These are phyloP conservation scores for Eonycteris spelaea DNA, from an alignment of 2,113 vertebrate species.

Conservation along the genomic window DNA sequence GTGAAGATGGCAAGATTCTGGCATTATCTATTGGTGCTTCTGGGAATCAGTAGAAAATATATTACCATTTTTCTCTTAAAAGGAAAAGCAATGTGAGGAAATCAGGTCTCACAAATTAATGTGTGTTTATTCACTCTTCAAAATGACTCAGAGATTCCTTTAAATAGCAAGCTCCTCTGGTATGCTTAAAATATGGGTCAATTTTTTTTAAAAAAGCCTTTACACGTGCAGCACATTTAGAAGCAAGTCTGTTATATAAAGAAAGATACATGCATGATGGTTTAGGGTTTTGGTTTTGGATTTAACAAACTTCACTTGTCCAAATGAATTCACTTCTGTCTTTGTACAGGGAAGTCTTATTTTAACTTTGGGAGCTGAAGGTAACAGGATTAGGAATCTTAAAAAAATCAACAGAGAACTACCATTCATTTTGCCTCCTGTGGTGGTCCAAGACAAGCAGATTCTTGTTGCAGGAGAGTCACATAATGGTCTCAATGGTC, in stretches of 20 bases:
- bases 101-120: slow-evolving; percentile 43
- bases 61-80: slow-evolving; percentile 34
- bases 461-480: slow-evolving; percentile 62
- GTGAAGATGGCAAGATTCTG: neutral
- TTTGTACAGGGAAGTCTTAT: slow-evolving; percentile 66
- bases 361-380: slow-evolving; percentile 65
- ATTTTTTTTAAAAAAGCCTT: slow-evolving; percentile 53
- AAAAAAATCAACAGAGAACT: slow-evolving; percentile 58
- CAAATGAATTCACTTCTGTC: slow-evolving; percentile 68
- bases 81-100: slow-evolving; percentile 1
- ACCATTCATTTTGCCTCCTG: slow-evolving; percentile 64
- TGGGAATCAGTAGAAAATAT: slow-evolving; percentile 34
- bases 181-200: slow-evolving; percentile 56
- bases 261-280: slow-evolving; percentile 47
- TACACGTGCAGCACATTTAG: slow-evolving; percentile 54
- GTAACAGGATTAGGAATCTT: slow-evolving; percentile 61
- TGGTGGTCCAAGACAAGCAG: slow-evolving; percentile 65
- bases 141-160: slow-evolving; percentile 50
- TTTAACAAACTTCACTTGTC: slow-evolving; percentile 67
- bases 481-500: slow-evolving; percentile 56
- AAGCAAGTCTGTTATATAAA: slow-evolving; percentile 61
- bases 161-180: slow-evolving; percentile 55
- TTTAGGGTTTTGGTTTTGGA: slow-evolving; percentile 62
- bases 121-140: slow-evolving; percentile 41
- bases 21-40: neutral